Conservation (phyloP, 1,140 invertebrate species). For the Nasonia giraulti region DNA sequence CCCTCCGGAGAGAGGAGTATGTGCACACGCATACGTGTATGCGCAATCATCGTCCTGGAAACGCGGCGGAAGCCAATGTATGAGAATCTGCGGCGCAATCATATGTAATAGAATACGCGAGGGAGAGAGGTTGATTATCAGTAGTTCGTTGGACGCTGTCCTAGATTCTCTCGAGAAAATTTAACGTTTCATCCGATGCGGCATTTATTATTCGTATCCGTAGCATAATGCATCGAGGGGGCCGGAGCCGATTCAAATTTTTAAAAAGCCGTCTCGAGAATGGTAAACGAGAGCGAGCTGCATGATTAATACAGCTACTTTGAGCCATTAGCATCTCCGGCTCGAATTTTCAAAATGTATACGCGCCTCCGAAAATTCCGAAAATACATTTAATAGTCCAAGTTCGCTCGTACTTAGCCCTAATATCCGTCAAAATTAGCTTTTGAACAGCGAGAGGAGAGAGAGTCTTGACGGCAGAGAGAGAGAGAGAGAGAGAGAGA, state of each 20-base stretch:
- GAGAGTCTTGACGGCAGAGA: too few species aligned
- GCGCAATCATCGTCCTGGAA: slow-evolving; percentile 25
- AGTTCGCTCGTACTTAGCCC: background rate
- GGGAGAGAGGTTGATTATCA: background rate
- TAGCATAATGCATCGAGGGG: background rate
- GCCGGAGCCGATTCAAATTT: background rate
- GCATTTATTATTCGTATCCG: background rate
- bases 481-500: background rate
- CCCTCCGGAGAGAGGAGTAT: background rate
- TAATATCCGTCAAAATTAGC: background rate
- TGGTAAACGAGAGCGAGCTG: background rate
- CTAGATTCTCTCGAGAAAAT: background rate
- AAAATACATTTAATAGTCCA: background rate
- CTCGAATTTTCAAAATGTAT: background rate
- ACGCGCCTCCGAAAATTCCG: background rate
- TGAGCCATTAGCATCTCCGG: too few species aligned
- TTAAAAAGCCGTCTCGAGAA: background rate
- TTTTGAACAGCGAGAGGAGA: background rate
- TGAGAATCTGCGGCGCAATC: too few species aligned
- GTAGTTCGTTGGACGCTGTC: background rate
- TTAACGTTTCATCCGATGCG: background rate
- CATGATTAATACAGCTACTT: background rate
- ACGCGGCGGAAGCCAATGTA: slow-evolving; percentile 11
- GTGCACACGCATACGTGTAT: background rate
- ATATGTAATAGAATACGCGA: background rate